These are phyloP conservation scores for Tragelaphus eurycerus DNA, from an alignment of 2,797 vertebrate species.

Conservation along the genomic window DNA sequence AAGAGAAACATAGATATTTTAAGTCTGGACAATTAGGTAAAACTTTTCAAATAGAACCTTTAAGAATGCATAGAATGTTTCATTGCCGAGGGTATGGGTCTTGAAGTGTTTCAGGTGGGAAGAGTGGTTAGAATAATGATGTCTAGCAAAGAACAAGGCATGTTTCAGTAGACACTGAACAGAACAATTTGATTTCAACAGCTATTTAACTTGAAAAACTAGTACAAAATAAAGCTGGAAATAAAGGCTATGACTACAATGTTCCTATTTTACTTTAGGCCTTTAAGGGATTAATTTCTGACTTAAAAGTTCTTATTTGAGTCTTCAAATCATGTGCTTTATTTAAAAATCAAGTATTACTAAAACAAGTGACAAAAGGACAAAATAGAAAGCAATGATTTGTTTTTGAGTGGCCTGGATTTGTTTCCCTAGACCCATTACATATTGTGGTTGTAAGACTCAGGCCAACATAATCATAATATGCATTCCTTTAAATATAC, in stretches of 20 bases:
- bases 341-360: background rate
- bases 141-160: background rate
- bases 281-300: background rate
- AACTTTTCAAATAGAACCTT: background rate
- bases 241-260: background rate
- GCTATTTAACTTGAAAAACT: background rate
- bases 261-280: background rate
- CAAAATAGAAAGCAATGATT: background rate
- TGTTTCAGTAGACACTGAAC: background rate
- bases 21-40: background rate
- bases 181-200: background rate
- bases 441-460: background rate
- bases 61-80: background rate
- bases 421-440: background rate
- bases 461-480: background rate
- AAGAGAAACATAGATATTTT: background rate
- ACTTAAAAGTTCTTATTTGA: background rate
- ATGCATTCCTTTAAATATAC: background rate
- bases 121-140: background rate
- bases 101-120: background rate
- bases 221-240: background rate
- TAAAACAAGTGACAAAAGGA: background rate
- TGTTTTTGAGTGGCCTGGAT: background rate
- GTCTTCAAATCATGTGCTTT: background rate
- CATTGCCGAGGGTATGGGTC: background rate